Conservation (phyloP, 2,113 vertebrate species). For the Vicugna pacos region DNA sequence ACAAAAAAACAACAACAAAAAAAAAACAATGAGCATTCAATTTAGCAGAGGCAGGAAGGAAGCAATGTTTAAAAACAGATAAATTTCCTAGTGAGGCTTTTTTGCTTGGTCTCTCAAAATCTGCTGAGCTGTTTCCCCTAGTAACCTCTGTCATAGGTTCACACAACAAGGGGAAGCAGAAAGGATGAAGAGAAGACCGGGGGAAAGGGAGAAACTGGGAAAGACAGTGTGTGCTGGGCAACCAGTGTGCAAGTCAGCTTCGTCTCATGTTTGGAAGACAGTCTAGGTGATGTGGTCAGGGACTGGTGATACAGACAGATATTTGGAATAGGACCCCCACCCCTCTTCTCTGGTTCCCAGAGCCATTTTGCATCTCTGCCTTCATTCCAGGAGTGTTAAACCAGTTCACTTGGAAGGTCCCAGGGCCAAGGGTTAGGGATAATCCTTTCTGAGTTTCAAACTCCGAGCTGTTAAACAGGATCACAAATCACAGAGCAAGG, state of each 20-base stretch:
- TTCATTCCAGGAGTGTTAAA: background rate
- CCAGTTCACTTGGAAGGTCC: background rate
- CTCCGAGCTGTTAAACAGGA: background rate
- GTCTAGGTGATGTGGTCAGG: conserved; percentile 52
- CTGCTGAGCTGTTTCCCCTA: conserved; percentile 79
- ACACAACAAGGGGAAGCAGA: conserved; percentile 49
- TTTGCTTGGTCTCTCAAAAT: conserved; percentile 80
- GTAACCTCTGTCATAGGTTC: conserved; percentile 68
- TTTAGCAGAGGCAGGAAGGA: conserved; percentile 85
- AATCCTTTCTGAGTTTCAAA: background rate
- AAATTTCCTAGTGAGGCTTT: conserved; percentile 81
- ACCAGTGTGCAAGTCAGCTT: conserved; percentile 47
- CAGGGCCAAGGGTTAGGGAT: background rate
- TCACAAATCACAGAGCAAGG: conserved; percentile 58
- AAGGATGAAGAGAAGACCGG: conserved; percentile 42
- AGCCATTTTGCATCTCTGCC: background rate
- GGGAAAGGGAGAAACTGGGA: conserved; percentile 27
- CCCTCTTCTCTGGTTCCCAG: background rate
- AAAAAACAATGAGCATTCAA: conserved; percentile 81
- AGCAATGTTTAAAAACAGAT: conserved; percentile 80
- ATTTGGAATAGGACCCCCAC: background rate
- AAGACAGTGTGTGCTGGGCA: conserved; percentile 25
- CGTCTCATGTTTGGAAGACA: conserved; percentile 69
- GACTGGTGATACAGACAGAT: background rate
- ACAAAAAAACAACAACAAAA: conserved; percentile 62